Evolutionary conservation across 2,888 invertebrate species (phyloP), one percentile per base, ranked within the genome.

Genomic region (Eupsilia transversa): DNA sequence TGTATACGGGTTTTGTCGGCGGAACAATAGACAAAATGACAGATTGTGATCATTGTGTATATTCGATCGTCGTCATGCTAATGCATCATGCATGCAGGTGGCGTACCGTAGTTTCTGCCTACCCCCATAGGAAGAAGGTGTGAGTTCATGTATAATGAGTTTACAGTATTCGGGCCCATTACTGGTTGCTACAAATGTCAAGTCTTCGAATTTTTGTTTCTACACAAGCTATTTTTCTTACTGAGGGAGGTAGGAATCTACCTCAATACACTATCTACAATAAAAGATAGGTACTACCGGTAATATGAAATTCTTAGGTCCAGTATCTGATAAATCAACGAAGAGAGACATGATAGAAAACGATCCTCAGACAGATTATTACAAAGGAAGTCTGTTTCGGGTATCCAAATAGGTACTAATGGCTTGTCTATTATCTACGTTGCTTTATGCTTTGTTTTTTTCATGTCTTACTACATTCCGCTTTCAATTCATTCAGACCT

Each of bases 401-500:
- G 1, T 0, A 41, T 33, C 27, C 38, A 23, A 4, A 46, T 23
- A n/a, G n/a, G n/a, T n/a, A 14, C 77, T 46, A 49, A 57, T 65
- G 17, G 3, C 46, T 77, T 66, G 41, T 57, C 20, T 72, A 41
- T 52, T 38, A 41, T 20, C 6, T 46, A 46, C 20, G 2, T 23
- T n/a, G 6, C 14, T 14, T 9, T n/a, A 0, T 17, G 3, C 9
- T 38, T 74, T 57, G 27, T 76, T 82, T 41, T 38, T 63, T 64
- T 56, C 38, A 54, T 27, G 56, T 56, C 57, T 57, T 1, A 27
- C 35, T 14, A 27, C 30, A 70, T 70, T 66, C 3, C 5, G 5
- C 4, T 61, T 56, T 30, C 57, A 54, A 69, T 71, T 30, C 41
- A 54, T 83, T 56, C n/a, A 30, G 5, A 63, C 17, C 33, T 61